Conservation (phyloP, 2,797 vertebrate genomes). For the Phoeniculus purpureus region DNA sequence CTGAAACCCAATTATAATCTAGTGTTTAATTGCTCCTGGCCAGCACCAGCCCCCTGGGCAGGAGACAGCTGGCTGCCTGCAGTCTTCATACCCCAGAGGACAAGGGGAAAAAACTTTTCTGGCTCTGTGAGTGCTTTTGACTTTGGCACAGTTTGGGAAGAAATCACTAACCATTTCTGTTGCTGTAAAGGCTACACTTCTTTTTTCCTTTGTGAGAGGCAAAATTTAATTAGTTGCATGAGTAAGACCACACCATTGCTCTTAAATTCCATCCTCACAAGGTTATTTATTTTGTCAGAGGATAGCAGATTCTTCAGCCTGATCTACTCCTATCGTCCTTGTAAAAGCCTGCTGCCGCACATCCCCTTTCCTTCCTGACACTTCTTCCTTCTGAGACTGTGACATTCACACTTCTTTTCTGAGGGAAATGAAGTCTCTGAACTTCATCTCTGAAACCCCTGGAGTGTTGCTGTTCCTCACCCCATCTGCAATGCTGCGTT, state of each 20-base stretch:
- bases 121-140: constrained; percentile 8
- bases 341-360: neutral
- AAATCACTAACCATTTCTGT: constrained; percentile 38
- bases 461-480: neutral
- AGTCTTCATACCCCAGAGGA: neutral
- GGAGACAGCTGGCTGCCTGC: constrained; percentile 44
- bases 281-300: neutral
- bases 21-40: constrained; percentile 41
- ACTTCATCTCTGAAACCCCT: neutral
- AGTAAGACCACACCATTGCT: neutral
- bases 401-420: neutral
- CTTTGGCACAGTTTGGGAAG: constrained; percentile 39
- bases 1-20: neutral
- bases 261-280: neutral
- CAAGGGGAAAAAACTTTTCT: neutral
- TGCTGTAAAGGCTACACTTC: neutral
- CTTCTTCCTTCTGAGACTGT: rapidly evolving
- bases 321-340: neutral
- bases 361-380: rapidly evolving
- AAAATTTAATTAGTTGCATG: constrained; percentile 48
- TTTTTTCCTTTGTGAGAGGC: neutral
- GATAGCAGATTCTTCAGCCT: neutral
- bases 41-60: neutral
- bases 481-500: rapidly evolving
- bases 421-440: neutral